Base-by-base conservation (phyloP, 2,888 invertebrate species). In the Seira sanloemensis region DNA sequence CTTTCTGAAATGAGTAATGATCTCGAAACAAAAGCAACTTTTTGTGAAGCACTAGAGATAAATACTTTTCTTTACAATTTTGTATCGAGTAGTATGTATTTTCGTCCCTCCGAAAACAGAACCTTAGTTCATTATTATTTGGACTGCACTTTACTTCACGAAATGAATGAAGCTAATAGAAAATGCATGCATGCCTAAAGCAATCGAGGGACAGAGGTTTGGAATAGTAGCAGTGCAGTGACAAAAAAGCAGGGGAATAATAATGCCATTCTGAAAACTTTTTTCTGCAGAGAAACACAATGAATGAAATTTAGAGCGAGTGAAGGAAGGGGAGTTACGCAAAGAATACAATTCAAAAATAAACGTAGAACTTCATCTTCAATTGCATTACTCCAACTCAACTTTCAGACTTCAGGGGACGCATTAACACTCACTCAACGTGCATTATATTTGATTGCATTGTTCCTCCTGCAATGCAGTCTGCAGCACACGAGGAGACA, bases 341-440 rank as follows among this genome's bases (percentile, higher is more conserved):
- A 1, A 24, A 46, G 0, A 50, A 24, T 1, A 21, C 50, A 5
- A 23, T 37, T 37, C 50, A 50, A 2, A 0, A 16, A n/a, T 24
- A 23, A 46, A 58, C 26, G 72, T n/a, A 18, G 26, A 68, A 16
- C 21, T 72, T 54, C 58, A 72, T 75, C 37, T 37, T 26, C 75
- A 81, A 81, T 76, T 81, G 71, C 76, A 81, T 80, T 80, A 81
- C 71, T 24, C 21, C 69, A 75, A 81, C 69, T 81, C 81, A 68
- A 46, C 80, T 75, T 75, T 62, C 68, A 74, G 58, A 68, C 74
- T 80, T 74, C 19, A 21, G 18, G 71, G 81, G 81, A 75, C 74
- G 81, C 81, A 76, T 76, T 80, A 80, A 65, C 75, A 81, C 81
- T 81, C 81, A 81, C 81, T 81, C 76, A 50, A 76, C 71, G 81